Base-by-base conservation (phyloP, 2,797 vertebrate species). In the Helicolenus hilgendorfi region DNA sequence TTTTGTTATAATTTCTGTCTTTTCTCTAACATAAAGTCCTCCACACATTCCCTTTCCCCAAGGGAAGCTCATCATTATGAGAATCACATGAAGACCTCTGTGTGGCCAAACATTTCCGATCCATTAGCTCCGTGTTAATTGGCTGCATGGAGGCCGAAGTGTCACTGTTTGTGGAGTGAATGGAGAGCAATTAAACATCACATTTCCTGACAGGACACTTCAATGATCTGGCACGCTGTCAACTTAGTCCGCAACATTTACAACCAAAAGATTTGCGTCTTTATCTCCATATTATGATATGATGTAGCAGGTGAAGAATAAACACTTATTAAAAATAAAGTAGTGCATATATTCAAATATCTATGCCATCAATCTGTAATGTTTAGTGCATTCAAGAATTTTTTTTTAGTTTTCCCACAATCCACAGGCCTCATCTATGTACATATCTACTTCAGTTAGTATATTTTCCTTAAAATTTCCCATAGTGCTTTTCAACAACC, bases 71-170 rank as follows among this genome's bases (percentile, higher is more conserved):
- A 87, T 94, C 67, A 80, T 63, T 84, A 91, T 86, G 83, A 68
- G 67, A 87, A 75, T 81, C 93, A 82, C 84, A 80, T 0, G 18
- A 5, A 4, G 72, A 91, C 92, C 90, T 88, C 79, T 56, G 22
- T 13, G 84, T 14, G 72, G 59, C 87, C 88, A 13, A 89, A 84
- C 91, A 74, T 86, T 90, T 87, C 72, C 45, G 1, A 56, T 85
- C 87, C 86, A 94, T 94, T 88, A 92, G 73, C 86, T 79, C 35
- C 3, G 7, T 78, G 85, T 87, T 96, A 93, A 93, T 85, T 81
- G 79, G 84, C 69, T 58, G 77, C 35, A 4, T 8, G 18, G 64
- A 83, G 84, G 86, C 86, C 14, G 15, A 75, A 53, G 85, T 79
- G 67, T 87, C 77, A 70, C 36, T 38, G 81, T 24, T 75, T 56